Evolutionary conservation across 2,797 vertebrate genomes (phyloP).

Genomic region (Neostethus bicornis): DNA sequence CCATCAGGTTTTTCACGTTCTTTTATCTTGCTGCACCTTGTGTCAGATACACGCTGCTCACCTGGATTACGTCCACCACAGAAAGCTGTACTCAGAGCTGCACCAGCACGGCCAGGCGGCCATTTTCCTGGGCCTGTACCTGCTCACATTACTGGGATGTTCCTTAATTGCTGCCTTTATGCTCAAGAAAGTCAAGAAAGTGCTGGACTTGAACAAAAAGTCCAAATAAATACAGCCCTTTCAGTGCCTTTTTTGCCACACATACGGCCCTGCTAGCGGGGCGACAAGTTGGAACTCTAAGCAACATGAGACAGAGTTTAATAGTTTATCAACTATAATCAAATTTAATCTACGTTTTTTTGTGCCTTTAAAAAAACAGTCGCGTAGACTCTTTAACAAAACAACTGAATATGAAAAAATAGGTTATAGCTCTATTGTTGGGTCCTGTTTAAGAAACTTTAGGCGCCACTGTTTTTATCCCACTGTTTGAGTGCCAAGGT

Average conservation of each 20-base stretch:
- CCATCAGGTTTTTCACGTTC: constrained; percentile 90
- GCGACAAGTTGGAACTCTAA: constrained; percentile 6
- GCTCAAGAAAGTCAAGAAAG: constrained; percentile 74
- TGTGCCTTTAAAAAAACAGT: no score
- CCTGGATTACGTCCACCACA: constrained; percentile 82
- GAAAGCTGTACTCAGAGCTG: constrained; percentile 79
- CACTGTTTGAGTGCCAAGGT: no score
- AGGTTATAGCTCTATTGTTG: no score
- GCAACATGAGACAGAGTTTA: no score
- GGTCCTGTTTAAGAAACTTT: no score
- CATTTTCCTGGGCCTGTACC: constrained; percentile 77
- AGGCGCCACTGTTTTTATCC: no score
- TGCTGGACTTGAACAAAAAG: constrained; percentile 72
- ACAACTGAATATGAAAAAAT: no score
- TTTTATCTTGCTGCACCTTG: constrained; percentile 87
- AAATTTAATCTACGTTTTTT: no score
- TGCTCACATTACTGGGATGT: constrained; percentile 70
- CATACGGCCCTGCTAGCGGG: constrained; percentile 7
- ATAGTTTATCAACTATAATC: constrained; percentile 9
- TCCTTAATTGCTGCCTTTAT: constrained; percentile 75
- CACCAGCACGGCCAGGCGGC: constrained; percentile 72
- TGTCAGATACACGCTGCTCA: constrained; percentile 88
- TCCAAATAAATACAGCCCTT: constrained; percentile 34
- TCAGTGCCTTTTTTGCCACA: constrained; percentile 26
- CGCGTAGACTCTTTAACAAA: no score